A percentile compares a stretch with the other conserved stretches of the same genome.
Conservation (phyloP, 2,888 invertebrate genomes). For the Diaphora mendica region DNA sequence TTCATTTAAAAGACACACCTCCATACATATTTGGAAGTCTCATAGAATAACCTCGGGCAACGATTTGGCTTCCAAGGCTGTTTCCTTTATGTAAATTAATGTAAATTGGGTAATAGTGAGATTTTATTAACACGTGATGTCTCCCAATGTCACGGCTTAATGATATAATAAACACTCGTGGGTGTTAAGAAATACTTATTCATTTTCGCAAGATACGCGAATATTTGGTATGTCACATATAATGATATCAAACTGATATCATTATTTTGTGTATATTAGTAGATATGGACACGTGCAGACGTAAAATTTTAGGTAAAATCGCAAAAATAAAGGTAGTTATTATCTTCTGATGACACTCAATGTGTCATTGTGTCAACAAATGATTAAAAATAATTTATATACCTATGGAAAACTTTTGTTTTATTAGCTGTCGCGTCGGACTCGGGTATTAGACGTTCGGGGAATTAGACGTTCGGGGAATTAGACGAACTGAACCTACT, state of each 20-base stretch:
- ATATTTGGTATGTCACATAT: neutral
- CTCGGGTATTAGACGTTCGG: too few relatives aligned
- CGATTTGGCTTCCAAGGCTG: conserved; percentile 4
- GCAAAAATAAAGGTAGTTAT: neutral
- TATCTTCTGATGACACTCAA: neutral
- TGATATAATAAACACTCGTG: conserved; percentile 1
- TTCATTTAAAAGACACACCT: neutral
- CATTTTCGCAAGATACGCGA: neutral
- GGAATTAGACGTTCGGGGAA: too few relatives aligned
- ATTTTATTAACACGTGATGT: neutral
- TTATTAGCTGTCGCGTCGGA: too few relatives aligned
- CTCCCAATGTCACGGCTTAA: conserved; percentile 7
- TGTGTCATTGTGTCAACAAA: neutral
- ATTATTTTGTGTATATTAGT: neutral
- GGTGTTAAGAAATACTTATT: conserved; percentile 2
- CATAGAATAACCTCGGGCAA: neutral
- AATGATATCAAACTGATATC: neutral
- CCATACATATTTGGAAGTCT: neutral
- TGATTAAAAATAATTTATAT: too few relatives aligned
- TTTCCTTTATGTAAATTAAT: conserved; percentile 4
- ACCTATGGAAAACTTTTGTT: too few relatives aligned
- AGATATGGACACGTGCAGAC: neutral
- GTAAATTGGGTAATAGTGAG: conserved; percentile 3
- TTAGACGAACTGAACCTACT: too few relatives aligned
- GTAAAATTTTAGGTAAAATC: neutral